Evolutionary conservation across 2,888 invertebrate species (phyloP).

Genomic region (Hemistola chrysoprasaria): DNA sequence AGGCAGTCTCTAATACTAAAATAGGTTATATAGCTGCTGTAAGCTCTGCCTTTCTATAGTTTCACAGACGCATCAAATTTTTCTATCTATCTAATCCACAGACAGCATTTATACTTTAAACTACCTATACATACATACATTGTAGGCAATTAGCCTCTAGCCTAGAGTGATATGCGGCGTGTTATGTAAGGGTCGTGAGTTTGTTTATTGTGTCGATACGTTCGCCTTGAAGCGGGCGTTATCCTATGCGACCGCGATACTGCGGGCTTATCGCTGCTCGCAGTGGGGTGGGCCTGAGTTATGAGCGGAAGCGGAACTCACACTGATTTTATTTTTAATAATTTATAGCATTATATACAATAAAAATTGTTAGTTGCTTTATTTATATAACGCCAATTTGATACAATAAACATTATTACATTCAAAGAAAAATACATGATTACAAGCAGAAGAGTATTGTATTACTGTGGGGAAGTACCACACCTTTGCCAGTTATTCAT

Average conservation of each 20-base stretch:
- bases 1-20: too few relatives aligned
- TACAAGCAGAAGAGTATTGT: too few relatives aligned
- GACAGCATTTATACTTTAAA: slow-evolving; percentile 9
- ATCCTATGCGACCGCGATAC: slow-evolving; percentile 61
- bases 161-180: slow-evolving; percentile 43
- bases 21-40: too few relatives aligned
- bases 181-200: slow-evolving; percentile 57
- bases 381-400: too few relatives aligned
- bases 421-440: too few relatives aligned
- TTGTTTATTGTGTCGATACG: slow-evolving; percentile 49
- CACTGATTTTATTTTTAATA: not conserved
- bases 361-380: too few relatives aligned
- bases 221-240: slow-evolving; percentile 72
- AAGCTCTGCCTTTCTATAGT: too few relatives aligned
- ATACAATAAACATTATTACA: too few relatives aligned
- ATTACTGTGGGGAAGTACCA: too few relatives aligned
- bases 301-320: slow-evolving; percentile 7
- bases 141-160: slow-evolving; percentile 34
- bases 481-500: too few relatives aligned
- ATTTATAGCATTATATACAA: not conserved
- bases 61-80: too few relatives aligned
- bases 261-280: slow-evolving; percentile 48
- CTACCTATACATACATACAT: slow-evolving; percentile 15
- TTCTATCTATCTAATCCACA: not conserved
- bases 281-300: slow-evolving; percentile 22